Conservation (phyloP, 2,888 invertebrate species). For the Polydrusus cervinus region DNA sequence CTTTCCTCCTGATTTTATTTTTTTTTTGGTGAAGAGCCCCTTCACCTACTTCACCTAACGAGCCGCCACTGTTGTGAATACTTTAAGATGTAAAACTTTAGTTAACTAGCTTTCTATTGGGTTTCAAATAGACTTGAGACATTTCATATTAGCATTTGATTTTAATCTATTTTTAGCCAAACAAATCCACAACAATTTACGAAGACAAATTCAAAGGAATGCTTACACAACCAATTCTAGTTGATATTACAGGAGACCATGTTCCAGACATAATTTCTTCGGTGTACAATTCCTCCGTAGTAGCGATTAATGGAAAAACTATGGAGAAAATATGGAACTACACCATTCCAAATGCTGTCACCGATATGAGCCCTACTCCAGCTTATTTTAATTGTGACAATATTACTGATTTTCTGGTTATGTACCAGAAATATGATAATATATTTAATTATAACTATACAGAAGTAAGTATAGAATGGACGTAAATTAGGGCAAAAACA, state of each 20-base stretch:
- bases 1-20: no score
- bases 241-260: constrained; percentile 82
- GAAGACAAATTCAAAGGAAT: constrained; percentile 79
- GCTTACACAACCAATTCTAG: constrained; percentile 78
- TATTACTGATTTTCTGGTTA: constrained; percentile 85
- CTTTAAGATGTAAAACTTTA: no score
- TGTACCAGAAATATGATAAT: constrained; percentile 71
- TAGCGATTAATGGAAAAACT: constrained; percentile 82
- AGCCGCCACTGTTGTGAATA: no score
- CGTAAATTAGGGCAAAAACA: no score
- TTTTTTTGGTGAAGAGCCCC: no score
- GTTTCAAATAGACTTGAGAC: no score
- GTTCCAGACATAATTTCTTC: constrained; percentile 83
- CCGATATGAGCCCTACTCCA: constrained; percentile 84
- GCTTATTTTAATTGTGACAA: constrained; percentile 86
- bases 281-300: constrained; percentile 81
- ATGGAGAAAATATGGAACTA: constrained; percentile 83
- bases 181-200: constrained; percentile 69
- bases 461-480: constrained; percentile 70
- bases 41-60: no score
- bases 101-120: no score
- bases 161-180: constrained; percentile 51
- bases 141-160: constrained; percentile 35
- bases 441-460: constrained; percentile 75
- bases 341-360: constrained; percentile 77